Evolutionary conservation across 1,140 invertebrate genomes (phyloP).

Genomic region (Solenopsis invicta): DNA sequence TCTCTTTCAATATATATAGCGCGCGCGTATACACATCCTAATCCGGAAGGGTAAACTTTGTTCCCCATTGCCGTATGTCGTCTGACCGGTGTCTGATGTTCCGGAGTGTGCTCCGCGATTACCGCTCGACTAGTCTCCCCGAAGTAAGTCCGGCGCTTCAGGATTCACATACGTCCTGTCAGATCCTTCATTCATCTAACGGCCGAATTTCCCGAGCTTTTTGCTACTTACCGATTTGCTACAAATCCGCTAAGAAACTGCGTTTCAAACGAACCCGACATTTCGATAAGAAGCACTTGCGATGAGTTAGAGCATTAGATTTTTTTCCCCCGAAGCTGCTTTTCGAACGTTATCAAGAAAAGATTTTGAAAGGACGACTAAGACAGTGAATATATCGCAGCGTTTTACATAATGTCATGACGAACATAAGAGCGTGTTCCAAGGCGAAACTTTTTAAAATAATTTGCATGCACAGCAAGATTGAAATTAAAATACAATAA

Average conservation of each 20-base stretch:
- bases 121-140: constrained; percentile 60
- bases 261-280: constrained; percentile 50
- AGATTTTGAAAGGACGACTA: background rate
- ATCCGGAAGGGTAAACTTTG: constrained; percentile 72
- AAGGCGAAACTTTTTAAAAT: background rate
- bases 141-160: constrained; percentile 64
- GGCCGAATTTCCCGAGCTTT: constrained; percentile 65
- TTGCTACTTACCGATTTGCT: constrained; percentile 58
- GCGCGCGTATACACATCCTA: constrained; percentile 29
- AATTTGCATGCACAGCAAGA: too few relatives aligned
- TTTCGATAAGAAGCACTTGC: constrained; percentile 60
- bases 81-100: constrained; percentile 60
- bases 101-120: constrained; percentile 49
- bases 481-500: background rate
- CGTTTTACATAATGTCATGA: background rate
- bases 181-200: constrained; percentile 56
- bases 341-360: constrained; percentile 1
- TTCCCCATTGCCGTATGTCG: constrained; percentile 52
- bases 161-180: constrained; percentile 53
- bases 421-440: background rate
- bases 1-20: constrained; percentile 10
- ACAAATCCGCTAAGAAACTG: constrained; percentile 72
- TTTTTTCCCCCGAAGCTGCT: constrained; percentile 25
- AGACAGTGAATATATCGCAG: background rate
- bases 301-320: constrained; percentile 66